Conservation (phyloP, 2,888 invertebrate species). For the Terebella lapidaria region DNA sequence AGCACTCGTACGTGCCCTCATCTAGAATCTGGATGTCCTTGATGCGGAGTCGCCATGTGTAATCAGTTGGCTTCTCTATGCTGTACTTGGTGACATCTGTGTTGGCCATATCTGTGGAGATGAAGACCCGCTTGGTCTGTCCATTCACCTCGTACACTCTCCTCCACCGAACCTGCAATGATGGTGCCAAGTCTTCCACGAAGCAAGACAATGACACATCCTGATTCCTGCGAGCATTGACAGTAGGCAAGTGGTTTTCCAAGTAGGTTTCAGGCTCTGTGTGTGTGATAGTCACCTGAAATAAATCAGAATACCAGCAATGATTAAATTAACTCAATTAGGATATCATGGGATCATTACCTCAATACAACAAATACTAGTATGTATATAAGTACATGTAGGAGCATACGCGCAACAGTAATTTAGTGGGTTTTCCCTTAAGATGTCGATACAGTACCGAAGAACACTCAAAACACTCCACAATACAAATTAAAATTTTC, state of each 20-base stretch:
- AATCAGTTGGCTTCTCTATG: slow-evolving; percentile 27
- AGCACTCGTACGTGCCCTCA: slow-evolving; percentile 27
- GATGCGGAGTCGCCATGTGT: slow-evolving; percentile 25
- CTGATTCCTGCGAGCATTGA: not conserved
- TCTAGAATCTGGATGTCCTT: slow-evolving; percentile 17
- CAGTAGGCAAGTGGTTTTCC: not conserved
- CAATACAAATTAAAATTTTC: no score
- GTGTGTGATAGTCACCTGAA: not conserved
- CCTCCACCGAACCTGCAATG: not conserved
- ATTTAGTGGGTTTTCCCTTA: no score
- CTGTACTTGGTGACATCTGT: slow-evolving; percentile 25
- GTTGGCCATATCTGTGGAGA: slow-evolving; percentile 1
- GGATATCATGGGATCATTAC: no score
- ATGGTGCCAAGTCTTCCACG: not conserved
- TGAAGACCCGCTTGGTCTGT: not conserved
- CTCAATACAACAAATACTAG: no score
- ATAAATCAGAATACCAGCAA: not conserved
- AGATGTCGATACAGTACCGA: no score
- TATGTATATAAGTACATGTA: no score
- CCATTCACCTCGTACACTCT: no score
- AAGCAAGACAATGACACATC: not conserved
- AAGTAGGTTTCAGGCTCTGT: not conserved
- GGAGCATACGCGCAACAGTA: no score
- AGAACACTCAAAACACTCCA: no score
- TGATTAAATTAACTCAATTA: no score